Conservation (phyloP, 2,797 vertebrate species). For the Okamejei kenojei region DNA sequence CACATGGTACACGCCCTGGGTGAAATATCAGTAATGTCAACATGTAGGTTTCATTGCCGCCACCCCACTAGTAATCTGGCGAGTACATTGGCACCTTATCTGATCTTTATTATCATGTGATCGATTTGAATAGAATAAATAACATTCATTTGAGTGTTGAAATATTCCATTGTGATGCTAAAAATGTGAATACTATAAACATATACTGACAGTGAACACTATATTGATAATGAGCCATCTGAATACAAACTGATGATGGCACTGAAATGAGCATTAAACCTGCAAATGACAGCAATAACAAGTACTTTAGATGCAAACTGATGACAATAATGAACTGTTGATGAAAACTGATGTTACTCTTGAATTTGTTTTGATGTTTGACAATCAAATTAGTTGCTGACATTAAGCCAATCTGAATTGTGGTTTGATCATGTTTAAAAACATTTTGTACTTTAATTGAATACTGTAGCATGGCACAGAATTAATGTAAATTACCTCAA, state of each 20-base stretch:
- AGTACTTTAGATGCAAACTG: neutral
- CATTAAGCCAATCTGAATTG: neutral
- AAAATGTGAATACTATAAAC: neutral
- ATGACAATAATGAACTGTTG: neutral
- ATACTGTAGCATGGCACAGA: neutral
- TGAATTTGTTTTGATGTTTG: neutral
- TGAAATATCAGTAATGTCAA: neutral
- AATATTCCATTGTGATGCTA: neutral
- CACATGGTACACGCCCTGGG: neutral
- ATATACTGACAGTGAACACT: neutral
- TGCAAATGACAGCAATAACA: neutral
- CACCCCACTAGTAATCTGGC: neutral
- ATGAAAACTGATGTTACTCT: neutral
- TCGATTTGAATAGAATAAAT: neutral
- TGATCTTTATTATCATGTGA: neutral
- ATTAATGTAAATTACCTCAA: neutral
- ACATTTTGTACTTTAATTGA: neutral
- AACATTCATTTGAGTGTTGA: too few relatives aligned
- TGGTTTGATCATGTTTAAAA: neutral
- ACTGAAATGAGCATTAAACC: neutral
- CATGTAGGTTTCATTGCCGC: neutral
- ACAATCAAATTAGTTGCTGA: neutral
- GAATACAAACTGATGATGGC: neutral
- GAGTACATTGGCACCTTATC: neutral
- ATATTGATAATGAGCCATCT: neutral